Evolutionary conservation across 2,113 vertebrate species (phyloP).

Genomic region (Scomber colias): DNA sequence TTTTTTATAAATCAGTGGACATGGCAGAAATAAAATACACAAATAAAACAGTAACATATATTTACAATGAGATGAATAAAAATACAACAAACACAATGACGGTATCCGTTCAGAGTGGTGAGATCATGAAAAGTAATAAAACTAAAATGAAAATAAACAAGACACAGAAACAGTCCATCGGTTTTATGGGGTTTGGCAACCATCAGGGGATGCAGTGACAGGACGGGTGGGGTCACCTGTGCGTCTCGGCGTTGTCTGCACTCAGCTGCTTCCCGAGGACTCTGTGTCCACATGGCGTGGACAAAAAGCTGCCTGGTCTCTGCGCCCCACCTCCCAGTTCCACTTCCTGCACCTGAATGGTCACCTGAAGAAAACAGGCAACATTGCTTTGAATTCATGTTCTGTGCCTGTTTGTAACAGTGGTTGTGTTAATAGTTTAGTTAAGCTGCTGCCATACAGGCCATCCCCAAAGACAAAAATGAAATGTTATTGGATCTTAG

Average conservation of each 20-base stretch:
- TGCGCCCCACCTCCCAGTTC: slow-evolving; percentile 87
- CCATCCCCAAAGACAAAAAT: neutral
- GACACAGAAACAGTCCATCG: slow-evolving; percentile 35
- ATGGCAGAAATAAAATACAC: slow-evolving; percentile 27
- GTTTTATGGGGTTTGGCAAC: slow-evolving; percentile 18
- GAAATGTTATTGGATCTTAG: neutral
- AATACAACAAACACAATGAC: slow-evolving; percentile 15
- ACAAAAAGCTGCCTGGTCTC: slow-evolving; percentile 88
- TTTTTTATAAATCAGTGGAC: neutral
- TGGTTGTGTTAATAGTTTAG: neutral
- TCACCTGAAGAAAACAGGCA: slow-evolving; percentile 83
- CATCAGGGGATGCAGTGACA: slow-evolving; percentile 34
- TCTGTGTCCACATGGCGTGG: slow-evolving; percentile 91
- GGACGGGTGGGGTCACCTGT: slow-evolving; percentile 87
- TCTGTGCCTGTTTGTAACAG: neutral
- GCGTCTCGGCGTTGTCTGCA: slow-evolving; percentile 95
- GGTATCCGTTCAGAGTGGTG: neutral
- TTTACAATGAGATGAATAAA: neutral
- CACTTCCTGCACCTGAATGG: slow-evolving; percentile 96
- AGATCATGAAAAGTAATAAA: slow-evolving; percentile 6
- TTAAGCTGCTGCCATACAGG: too few species aligned
- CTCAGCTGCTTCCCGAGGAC: slow-evolving; percentile 98
- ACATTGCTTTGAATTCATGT: neutral
- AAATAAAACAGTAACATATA: slow-evolving; percentile 19
- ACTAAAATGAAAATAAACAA: neutral